Evolutionary conservation across 2,797 vertebrate genomes (phyloP).

Genomic region (Pseudochirops corinnae): DNA sequence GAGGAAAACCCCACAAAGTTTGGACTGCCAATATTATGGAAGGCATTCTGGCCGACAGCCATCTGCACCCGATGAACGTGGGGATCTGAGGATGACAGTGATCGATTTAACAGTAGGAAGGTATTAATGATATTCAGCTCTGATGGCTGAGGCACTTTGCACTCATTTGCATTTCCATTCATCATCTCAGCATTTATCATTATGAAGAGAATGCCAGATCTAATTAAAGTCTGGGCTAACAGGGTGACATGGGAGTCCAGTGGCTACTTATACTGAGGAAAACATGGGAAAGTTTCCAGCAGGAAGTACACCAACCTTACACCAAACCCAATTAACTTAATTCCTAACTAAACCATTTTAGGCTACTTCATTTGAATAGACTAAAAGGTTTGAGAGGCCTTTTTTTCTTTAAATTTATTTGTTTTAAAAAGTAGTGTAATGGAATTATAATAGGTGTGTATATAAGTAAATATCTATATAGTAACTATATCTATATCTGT

Average conservation of each 20-base stretch:
- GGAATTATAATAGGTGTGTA: slow-evolving; percentile 4
- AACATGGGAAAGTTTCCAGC: slow-evolving; percentile 90
- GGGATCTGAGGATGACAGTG: slow-evolving; percentile 93
- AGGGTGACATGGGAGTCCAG: slow-evolving; percentile 90
- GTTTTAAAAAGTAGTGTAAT: not conserved
- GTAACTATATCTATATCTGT: not conserved
- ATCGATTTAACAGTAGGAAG: slow-evolving; percentile 96
- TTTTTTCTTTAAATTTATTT: slow-evolving; percentile 50
- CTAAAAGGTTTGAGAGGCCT: slow-evolving; percentile 71
- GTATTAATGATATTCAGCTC: slow-evolving; percentile 96
- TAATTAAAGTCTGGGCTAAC: slow-evolving; percentile 98
- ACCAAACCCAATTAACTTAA: slow-evolving; percentile 95
- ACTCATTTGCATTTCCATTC: slow-evolving; percentile 98
- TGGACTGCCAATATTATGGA: slow-evolving; percentile 83
- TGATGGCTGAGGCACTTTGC: slow-evolving; percentile 94
- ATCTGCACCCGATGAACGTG: slow-evolving; percentile 87
- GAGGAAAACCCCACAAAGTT: slow-evolving; percentile 83
- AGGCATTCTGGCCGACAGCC: slow-evolving; percentile 86
- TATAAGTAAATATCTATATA: not conserved
- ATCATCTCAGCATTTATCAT: slow-evolving; percentile 98
- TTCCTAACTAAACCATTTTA: slow-evolving; percentile 91
- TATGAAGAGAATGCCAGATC: slow-evolving; percentile 96
- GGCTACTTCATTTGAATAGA: slow-evolving; percentile 92
- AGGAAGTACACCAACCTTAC: slow-evolving; percentile 91
- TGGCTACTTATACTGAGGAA: slow-evolving; percentile 83